phyloP scores from a whole-genome alignment of 2,113 vertebrate species.

The Hipposideros armiger region DNA sequence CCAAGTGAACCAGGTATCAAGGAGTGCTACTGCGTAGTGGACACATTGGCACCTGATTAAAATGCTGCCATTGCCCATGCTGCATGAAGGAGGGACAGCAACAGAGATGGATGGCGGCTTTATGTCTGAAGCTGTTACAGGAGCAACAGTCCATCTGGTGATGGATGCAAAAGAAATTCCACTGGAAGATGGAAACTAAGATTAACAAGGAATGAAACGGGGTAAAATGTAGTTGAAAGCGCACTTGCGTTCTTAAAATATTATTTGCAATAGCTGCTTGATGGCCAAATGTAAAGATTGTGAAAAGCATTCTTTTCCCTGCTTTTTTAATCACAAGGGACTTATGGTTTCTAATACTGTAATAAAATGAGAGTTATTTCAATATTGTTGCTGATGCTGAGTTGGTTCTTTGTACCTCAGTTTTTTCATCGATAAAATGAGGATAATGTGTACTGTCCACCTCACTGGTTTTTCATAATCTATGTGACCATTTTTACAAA shows the following conservation, averaged over 20 bases:
- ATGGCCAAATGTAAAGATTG: neutral
- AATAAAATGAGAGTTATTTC: neutral
- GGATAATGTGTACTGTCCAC: neutral
- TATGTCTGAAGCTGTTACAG: conserved; percentile 66
- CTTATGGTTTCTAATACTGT: neutral
- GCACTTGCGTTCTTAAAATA: neutral
- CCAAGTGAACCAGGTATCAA: neutral
- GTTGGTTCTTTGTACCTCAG: neutral
- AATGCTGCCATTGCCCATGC: conserved; percentile 88
- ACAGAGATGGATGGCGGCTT: conserved; percentile 70
- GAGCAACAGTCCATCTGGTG: conserved; percentile 55
- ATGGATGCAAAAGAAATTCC: conserved; percentile 66
- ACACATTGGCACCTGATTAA: conserved; percentile 56
- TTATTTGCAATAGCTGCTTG: neutral
- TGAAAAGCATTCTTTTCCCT: neutral
- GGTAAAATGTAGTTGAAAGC: conserved; percentile 32
- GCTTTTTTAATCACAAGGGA: neutral
- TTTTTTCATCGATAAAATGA: neutral
- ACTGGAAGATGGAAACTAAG: conserved; percentile 70
- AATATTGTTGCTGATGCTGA: neutral
- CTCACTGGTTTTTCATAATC: neutral
- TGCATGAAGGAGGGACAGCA: conserved; percentile 68
- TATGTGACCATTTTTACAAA: neutral
- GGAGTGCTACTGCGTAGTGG: neutral
- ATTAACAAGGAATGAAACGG: conserved; percentile 46